Evolutionary conservation across 2,113 vertebrate genomes (phyloP), one percentile per base, ranked within the genome.

Genomic region (Heptranchias perlo): DNA sequence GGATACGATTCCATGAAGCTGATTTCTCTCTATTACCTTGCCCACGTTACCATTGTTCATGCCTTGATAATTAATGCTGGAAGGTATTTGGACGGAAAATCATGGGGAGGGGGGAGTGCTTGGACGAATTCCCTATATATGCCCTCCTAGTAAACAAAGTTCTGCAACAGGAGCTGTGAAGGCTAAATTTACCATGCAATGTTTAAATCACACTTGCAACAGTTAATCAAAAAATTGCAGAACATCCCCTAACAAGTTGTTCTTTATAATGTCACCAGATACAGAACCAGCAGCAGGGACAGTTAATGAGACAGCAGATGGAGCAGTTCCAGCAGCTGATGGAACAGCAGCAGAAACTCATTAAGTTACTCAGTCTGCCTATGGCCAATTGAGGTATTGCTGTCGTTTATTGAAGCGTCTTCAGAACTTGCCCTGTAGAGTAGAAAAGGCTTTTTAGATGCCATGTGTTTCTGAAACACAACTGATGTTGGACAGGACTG

Each of bases 321-420:
- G 97, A 97, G 84, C 97, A 97, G 52, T 96, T 98, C 86, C 97
- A 97, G 96, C 97, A 96, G 92, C 96, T 98, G 67, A 97, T 97
- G 96, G 96, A 96, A 94, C 97, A 98, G 58, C 97, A 98, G 76
- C 97, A 97, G 96, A 97, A 97, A 96, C 96, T 97, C 82, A 97
- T 97, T 0, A 39, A 96, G 0, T 96, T 98, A 44, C 96, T 97
- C 44, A 69, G 64, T 25, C 25, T 67, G 64, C 64, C 94, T 13
- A 67, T 18, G 65, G 28, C 94, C 67, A 97, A 96, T 14, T 67
- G 97, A 97, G 97, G 97, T 98, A 97, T 1, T 67, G 39, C 0
- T 96, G 67, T 25, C 67, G 84, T 21, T n/a, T 52, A 76, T 31
- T 44, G 31, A 95, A 93, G 21, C 3, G 7, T n/a, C 35, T 61